phyloP scores from a whole-genome alignment of 2,797 vertebrate genomes.

The Tragopan temminckii region DNA sequence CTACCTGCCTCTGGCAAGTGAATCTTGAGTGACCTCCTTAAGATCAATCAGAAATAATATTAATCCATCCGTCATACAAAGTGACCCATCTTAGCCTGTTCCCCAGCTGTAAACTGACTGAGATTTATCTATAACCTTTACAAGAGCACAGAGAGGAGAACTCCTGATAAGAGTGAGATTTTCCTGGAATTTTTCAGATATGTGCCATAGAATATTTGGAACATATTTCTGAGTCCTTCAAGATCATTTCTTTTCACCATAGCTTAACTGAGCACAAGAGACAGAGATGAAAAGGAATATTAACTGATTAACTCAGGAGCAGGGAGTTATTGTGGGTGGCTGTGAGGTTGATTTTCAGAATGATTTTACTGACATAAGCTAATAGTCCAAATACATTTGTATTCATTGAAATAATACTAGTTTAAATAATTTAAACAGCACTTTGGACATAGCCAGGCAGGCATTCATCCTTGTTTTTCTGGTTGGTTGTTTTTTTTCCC shows the following conservation, averaged over 20 bases:
- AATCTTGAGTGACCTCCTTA: neutral
- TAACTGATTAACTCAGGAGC: neutral
- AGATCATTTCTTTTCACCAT: neutral
- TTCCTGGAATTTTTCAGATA: neutral
- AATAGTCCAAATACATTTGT: neutral
- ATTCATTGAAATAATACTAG: neutral
- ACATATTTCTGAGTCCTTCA: neutral
- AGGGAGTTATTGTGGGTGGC: neutral
- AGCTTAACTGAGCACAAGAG: neutral
- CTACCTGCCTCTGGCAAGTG: neutral
- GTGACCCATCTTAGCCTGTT: neutral
- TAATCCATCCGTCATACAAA: neutral
- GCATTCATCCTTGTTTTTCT: neutral
- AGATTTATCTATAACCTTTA: neutral
- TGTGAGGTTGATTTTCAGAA: neutral
- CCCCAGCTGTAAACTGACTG: neutral
- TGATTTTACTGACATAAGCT: accelerated
- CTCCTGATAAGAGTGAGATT: neutral
- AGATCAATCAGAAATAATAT: neutral
- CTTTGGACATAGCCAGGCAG: neutral
- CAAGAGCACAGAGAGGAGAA: neutral
- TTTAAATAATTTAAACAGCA: neutral
- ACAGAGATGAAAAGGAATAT: neutral
- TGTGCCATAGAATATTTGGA: neutral
- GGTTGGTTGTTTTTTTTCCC: neutral